Evolutionary conservation across 2,113 vertebrate species (phyloP), one percentile per base, ranked within the genome.

Genomic region (Prochilodus magdalenae): DNA sequence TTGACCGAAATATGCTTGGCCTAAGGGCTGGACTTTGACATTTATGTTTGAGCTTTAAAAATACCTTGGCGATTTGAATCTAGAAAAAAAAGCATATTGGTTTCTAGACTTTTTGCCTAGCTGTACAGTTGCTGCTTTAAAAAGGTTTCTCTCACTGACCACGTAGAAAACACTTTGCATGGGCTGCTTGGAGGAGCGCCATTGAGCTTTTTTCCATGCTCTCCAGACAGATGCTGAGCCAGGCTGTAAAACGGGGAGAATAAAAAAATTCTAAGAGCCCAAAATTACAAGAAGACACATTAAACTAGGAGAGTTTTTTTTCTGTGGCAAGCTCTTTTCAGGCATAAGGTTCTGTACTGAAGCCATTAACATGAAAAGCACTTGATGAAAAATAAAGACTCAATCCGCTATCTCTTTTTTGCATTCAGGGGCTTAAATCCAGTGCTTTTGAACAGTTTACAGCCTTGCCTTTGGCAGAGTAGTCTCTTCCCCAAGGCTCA

Each of bases 181-280:
- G 26, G 77, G 77, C 29, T 53, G 44, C 53, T 71, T 77, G 70
- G 73, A 83, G 53, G 33, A 69, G 55, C 26, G 76, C 83, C 86
- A 83, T 63, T 73, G 77, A 83, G 71, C 67, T 82, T 57, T 86
- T 86, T 84, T 87, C 88, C 83, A 84, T 83, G 72, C 71, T 55
- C 62, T 67, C 60, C 71, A 80, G 79, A 86, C 83, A 89, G 86
- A 82, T 88, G 86, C 75, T 80, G 73, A 62, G 83, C 81, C 81
- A 84, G 70, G 76, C 83, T 84, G 70, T 78, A 78, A 83, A 85
- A 77, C 33, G 11, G 24, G 53, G 70, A 59, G 29, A 69, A 33
- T 26, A 30, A 51, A 49, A 76, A 63, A 57, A 77, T 55, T 57
- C 24, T 29, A 65, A 40, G 47, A 33, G 72, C 60, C 83, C 78